These are phyloP conservation scores for Cacoxenus indagator DNA, from an alignment of 2,888 invertebrate genomes.

Conservation along the genomic window DNA sequence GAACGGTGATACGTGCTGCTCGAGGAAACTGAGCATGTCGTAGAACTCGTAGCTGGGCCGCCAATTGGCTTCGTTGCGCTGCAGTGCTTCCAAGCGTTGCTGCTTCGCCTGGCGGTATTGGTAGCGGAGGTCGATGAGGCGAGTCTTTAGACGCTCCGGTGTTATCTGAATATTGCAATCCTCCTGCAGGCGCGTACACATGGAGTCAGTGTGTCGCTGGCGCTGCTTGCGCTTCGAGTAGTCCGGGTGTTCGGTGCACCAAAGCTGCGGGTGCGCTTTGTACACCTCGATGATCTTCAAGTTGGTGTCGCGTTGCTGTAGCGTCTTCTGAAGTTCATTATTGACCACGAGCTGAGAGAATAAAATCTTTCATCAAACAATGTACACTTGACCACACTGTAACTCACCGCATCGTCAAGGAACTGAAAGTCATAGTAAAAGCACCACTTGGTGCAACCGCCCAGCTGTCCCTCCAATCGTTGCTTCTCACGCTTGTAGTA, in stretches of 20 bases:
- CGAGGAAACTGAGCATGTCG: slow-evolving; percentile 51
- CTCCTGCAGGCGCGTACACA: slow-evolving; percentile 55
- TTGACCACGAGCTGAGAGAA: slow-evolving; percentile 39
- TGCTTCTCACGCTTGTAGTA: slow-evolving; percentile 55
- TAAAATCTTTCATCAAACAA: too few relatives aligned
- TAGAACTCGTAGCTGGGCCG: slow-evolving; percentile 55
- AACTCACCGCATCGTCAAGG: slow-evolving; percentile 53
- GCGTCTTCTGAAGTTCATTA: slow-evolving; percentile 47
- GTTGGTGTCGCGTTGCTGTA: slow-evolving; percentile 52
- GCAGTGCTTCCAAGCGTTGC: slow-evolving; percentile 42
- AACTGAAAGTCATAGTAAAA: slow-evolving; percentile 58
- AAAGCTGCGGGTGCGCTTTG: slow-evolving; percentile 54
- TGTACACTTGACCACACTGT: too few relatives aligned
- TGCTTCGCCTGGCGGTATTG: slow-evolving; percentile 57
- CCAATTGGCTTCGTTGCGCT: slow-evolving; percentile 44
- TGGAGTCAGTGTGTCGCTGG: slow-evolving; percentile 48
- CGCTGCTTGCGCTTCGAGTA: slow-evolving; percentile 58
- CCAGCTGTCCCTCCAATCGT: slow-evolving; percentile 22
- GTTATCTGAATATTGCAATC: slow-evolving; percentile 55
- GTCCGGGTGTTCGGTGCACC: slow-evolving; percentile 58
- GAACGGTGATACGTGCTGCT: slow-evolving; percentile 62
- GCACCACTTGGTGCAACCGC: slow-evolving; percentile 46
- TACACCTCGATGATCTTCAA: slow-evolving; percentile 59
- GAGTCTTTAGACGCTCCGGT: slow-evolving; percentile 54
- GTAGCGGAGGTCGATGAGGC: slow-evolving; percentile 57